Percentiles rank a stretch among this genome's conserved stretches.
phyloP scores from a whole-genome alignment of 37 sponge, comb jelly and placozoan genomes.

The Spongilla lacustris region DNA sequence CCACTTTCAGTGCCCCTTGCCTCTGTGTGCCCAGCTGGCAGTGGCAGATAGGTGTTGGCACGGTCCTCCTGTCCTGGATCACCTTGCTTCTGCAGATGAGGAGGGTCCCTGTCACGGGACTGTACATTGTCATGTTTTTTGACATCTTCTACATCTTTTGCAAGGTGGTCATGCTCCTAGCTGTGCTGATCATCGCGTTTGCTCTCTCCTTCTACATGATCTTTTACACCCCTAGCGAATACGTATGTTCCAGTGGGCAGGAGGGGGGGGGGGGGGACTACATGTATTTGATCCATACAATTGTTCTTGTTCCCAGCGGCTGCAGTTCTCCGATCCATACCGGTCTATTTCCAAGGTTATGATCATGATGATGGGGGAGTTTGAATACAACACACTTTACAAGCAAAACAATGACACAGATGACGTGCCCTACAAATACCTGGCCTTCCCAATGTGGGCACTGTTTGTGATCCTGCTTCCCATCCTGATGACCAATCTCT shows the following conservation, averaged over 20 bases:
- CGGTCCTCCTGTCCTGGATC: constrained; percentile 92
- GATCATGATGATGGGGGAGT: constrained; percentile 97
- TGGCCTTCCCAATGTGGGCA: constrained; percentile 82
- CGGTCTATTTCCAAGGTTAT: constrained; percentile 85
- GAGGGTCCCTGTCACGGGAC: constrained; percentile 75
- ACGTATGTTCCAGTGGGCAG: no score
- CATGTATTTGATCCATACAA: no score
- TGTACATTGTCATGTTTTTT: constrained; percentile 96
- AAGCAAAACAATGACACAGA: constrained; percentile 32
- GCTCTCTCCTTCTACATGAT: no score
- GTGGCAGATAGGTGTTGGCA: constrained; percentile 90
- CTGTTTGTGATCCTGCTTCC: constrained; percentile 95
- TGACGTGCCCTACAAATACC: constrained; percentile 38
- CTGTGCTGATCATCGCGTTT: no score
- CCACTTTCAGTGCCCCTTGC: background rate
- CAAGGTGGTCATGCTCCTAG: no score
- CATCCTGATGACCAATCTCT: constrained; percentile 92
- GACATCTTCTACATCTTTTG: no score
- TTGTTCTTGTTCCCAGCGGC: constrained; percentile 30
- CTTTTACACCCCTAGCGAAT: no score
- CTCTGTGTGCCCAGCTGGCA: constrained; percentile 58
- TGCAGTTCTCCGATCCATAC: constrained; percentile 68
- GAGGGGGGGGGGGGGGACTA: no score
- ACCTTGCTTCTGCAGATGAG: constrained; percentile 78
- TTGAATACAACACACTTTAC: constrained; percentile 92